Evolutionary conservation across 2,888 invertebrate genomes (phyloP), one percentile per base, ranked within the genome.

Genomic region (Bimastos eiseni): DNA sequence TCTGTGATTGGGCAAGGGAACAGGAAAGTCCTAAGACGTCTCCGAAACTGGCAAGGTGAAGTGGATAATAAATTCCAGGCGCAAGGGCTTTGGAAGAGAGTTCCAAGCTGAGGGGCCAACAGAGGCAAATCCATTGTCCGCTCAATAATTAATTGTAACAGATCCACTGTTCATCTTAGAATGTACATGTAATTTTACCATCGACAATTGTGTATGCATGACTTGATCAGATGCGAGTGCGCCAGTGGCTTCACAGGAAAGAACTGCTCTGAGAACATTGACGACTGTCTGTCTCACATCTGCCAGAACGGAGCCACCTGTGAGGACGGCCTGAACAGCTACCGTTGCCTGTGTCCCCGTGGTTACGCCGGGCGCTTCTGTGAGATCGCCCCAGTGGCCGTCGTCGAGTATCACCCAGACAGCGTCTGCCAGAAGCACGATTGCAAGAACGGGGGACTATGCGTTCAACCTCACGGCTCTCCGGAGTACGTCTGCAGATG

Each of bases 281-380:
- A 99, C 95, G 99, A 99, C 95, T 99, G 99, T 95, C 96, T 97
- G 95, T 97, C 97, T 95, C 97, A 99, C 95, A 97, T 98, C 96
- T 99, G 99, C 95, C 98, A 98, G 96, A 94, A 95, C 90, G 94
- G 94, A 0, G 95, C 94, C 49, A 97, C 97, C 38, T 99, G 99
- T 96, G 96, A 98, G 93, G 99, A 99, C 95, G 98, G 98, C n/a
- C 96, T 98, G 93, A 98, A 98, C 95, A 97, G 97, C 95, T 99
- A 99, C 96, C 96, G 89, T 17, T 92, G 92, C 83, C 44, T 84
- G 30, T 92, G 92, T 49, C 55, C 37, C 2, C 44, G 86, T 11
- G 91, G 91, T 36, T 92, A 90, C 41, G 37, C 41, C 1, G 92
- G 93, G 34, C 90, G 91, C 55, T 92, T 91, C 90, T 93, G 93